phyloP scores from a whole-genome alignment of 2,113 vertebrate genomes.

The Paracanthobrama guichenoti region DNA sequence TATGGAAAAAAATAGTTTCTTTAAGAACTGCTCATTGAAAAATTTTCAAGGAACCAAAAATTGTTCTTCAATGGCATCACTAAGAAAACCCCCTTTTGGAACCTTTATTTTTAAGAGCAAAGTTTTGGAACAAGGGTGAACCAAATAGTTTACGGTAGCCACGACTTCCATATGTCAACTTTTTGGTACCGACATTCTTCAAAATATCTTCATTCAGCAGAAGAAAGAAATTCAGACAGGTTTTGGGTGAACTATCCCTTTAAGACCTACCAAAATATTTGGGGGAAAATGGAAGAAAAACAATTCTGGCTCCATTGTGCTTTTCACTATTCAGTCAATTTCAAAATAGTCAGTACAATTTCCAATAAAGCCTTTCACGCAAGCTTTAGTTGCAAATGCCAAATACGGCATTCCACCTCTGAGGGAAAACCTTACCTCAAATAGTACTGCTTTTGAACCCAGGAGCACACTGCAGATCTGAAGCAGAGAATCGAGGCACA shows the following conservation, averaged over 20 bases:
- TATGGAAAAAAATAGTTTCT: no score
- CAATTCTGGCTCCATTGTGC: background rate
- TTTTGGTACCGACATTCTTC: no score
- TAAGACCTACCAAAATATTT: background rate
- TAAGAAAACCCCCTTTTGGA: no score
- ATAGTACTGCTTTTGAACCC: background rate
- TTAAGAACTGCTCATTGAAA: no score
- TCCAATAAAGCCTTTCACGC: background rate
- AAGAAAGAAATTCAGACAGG: background rate
- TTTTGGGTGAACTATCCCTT: background rate
- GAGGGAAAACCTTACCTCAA: background rate
- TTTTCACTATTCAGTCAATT: background rate
- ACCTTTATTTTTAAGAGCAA: no score
- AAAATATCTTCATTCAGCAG: no score
- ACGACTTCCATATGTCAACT: no score
- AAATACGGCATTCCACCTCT: background rate
- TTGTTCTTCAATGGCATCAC: no score
- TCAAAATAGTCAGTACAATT: background rate
- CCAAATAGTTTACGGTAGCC: no score
- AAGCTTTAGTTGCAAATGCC: background rate
- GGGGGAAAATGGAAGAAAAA: background rate
- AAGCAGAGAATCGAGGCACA: constrained; percentile 84
- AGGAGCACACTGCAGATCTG: constrained; percentile 84
- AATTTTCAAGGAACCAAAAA: no score
- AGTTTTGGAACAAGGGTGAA: no score